Conservation (phyloP, 2,797 vertebrate genomes). For the Leucoraja ocellata region DNA sequence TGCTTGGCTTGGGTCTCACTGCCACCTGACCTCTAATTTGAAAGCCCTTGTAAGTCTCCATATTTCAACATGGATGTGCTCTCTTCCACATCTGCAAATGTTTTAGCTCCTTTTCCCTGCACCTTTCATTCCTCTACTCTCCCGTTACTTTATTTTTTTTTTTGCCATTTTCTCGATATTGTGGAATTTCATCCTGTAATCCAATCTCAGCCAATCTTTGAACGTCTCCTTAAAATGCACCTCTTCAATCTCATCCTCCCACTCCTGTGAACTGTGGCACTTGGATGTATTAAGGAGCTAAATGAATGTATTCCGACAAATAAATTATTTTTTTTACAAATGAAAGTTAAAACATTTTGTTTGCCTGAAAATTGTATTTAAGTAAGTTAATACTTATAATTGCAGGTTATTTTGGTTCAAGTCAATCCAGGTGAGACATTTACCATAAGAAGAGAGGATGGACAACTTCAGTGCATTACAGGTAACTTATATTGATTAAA, state of each 20-base stretch:
- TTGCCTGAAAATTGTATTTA: background rate
- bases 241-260: background rate
- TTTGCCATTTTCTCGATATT: background rate
- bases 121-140: background rate
- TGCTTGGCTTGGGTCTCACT: too few species aligned
- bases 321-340: too few species aligned
- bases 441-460: conserved; percentile 98
- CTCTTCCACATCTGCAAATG: too few species aligned
- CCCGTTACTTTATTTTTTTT: background rate
- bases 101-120: background rate
- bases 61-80: too few species aligned
- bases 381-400: conserved; percentile 9
- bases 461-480: conserved; percentile 97
- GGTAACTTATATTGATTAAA: conserved; percentile 60
- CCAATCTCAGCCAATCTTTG: background rate
- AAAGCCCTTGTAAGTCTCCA: too few species aligned
- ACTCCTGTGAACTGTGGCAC: background rate
- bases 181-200: background rate
- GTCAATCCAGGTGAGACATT: conserved; percentile 98
- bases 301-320: background rate
- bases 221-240: background rate
- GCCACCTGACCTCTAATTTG: too few species aligned
- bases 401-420: conserved; percentile 97
- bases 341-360: background rate
- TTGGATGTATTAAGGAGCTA: background rate